Base-by-base conservation (phyloP, 2,113 vertebrate genomes). In the Brachyistius frenatus region DNA sequence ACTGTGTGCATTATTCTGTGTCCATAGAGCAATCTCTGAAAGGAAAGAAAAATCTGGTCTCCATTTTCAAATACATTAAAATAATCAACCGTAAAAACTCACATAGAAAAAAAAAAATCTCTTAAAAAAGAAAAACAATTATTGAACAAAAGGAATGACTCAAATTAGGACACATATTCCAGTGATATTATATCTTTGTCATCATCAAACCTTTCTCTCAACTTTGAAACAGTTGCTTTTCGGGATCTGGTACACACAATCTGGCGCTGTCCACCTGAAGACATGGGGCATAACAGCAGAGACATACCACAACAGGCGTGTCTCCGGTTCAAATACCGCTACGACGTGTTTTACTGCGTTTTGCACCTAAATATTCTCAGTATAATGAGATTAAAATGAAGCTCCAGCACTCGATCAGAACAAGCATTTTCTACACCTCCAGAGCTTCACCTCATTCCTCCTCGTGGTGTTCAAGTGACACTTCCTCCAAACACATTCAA, bases 81-180 rank as follows among this genome's bases (percentile, higher is more conserved):
- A 92, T 83, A 87, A 92, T 89, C 80, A 89, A 80, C 32, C 44
- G 73, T 94, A 93, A 94, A 95, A 95, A 93, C 76, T 65, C 53
- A 86, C 61, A 88, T 85, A 90, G 83, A 92, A 91, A 93, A 23
- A 23, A 23, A 23, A 93, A 50, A 83, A 78, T 71, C 31, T 89
- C 62, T 93, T 84, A 50, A 76, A 89, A 89, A 93, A 87, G 62
- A 39, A 32, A 4, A 6, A 0, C 1, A 31, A 14, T 36, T 3
- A 66, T 54, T 33, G 3, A 87, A 55, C 58, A 76, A 86, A 76
- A 72, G 30, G 58, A 89, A 81, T 47, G 66, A 76, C 64, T 85
- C 56, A 62, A 74, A 83, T 83, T 60, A 53, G 54, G 69, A 73
- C 46, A 80, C 73, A 62, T 60, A 81, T 83, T 92, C 88, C 90